Evolutionary conservation across 2,113 vertebrate species (phyloP).

Genomic region (Antechinus stuartii): DNA sequence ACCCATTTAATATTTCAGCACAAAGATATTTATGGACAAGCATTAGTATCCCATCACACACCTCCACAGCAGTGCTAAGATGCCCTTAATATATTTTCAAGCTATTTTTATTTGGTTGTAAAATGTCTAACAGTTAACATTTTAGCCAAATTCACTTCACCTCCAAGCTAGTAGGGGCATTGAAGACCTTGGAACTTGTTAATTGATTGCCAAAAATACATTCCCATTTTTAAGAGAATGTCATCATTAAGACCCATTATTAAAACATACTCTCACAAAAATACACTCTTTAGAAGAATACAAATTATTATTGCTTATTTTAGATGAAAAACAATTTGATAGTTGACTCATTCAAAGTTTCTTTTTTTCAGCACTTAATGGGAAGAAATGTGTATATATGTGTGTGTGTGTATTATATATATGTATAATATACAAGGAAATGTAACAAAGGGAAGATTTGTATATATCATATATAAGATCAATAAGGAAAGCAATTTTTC

Average conservation of each 20-base stretch:
- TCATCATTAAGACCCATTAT: neutral
- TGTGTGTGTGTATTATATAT: too few relatives aligned
- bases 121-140: constrained; percentile 15
- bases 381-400: neutral
- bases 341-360: neutral
- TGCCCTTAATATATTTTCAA: constrained; percentile 34
- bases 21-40: constrained; percentile 48
- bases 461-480: neutral
- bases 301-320: neutral
- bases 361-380: neutral
- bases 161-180: neutral
- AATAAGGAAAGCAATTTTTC: neutral
- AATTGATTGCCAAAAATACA: neutral
- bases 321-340: neutral
- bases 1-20: constrained; percentile 51
- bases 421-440: neutral
- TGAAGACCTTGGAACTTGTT: neutral
- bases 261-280: neutral
- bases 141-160: constrained; percentile 24
- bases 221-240: constrained; percentile 3
- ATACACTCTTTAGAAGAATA: neutral
- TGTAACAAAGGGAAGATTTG: neutral
- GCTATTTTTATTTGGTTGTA: constrained; percentile 42
- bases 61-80: neutral
- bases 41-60: constrained; percentile 25